Evolutionary conservation across 2,113 vertebrate genomes (phyloP).

Genomic region (Murina feae): DNA sequence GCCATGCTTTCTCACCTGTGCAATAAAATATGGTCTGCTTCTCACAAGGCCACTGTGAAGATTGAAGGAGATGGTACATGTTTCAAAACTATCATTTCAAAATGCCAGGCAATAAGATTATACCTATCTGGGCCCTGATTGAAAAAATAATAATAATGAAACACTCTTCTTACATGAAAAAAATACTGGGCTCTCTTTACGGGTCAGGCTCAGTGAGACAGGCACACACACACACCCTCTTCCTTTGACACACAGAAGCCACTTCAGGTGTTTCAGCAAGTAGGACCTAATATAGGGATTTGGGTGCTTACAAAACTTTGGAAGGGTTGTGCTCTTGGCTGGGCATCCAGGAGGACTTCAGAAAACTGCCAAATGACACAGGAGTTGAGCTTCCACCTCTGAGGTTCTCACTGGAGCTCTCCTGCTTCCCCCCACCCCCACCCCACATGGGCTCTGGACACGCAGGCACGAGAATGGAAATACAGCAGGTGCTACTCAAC

Average conservation of each 20-base stretch:
- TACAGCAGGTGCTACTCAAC: background rate
- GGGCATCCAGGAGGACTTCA: background rate
- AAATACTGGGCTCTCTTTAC: background rate
- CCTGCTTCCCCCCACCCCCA: too few species aligned
- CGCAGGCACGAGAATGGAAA: background rate
- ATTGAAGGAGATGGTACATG: fast-evolving
- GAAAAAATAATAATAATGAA: background rate
- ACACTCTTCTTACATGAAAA: background rate
- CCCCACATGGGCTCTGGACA: fast-evolving
- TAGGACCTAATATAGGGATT: background rate
- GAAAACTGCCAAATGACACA: background rate
- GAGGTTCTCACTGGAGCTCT: too few species aligned
- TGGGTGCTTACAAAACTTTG: background rate
- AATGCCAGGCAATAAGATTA: fast-evolving
- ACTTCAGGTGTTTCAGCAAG: background rate
- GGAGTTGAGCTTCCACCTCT: too few species aligned
- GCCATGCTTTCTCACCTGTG: background rate
- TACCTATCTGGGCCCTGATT: too few species aligned
- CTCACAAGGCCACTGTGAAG: background rate
- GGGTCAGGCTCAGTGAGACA: background rate
- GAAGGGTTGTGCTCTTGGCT: background rate
- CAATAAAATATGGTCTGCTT: too few species aligned
- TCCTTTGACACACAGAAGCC: background rate
- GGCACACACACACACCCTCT: background rate
- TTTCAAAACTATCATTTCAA: background rate